Percentiles rank a stretch among this genome's conserved stretches.
Evolutionary conservation across 2,113 vertebrate species (phyloP).

Genomic region (Anolis sagrei): DNA sequence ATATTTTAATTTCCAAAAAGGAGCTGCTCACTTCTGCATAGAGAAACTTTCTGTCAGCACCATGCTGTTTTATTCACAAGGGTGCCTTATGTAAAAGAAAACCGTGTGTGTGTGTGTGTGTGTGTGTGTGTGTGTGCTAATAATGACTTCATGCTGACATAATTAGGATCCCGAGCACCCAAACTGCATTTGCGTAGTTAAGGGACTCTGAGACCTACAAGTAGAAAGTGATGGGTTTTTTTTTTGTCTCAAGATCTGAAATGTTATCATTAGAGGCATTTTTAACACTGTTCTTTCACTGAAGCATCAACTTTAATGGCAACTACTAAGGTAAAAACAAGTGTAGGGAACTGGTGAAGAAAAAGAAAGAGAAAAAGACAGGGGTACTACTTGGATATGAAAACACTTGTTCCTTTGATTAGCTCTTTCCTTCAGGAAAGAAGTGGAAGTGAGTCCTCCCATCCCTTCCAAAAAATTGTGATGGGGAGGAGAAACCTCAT

Average conservation of each 20-base stretch:
- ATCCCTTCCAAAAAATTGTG: too few relatives aligned
- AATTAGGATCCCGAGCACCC: background rate
- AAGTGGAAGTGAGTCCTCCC: too few relatives aligned
- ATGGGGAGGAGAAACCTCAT: too few relatives aligned
- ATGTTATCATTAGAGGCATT: background rate
- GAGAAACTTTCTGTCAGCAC: background rate
- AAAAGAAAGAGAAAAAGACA: too few relatives aligned
- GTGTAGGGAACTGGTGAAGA: background rate
- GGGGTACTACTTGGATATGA: background rate
- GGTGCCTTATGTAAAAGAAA: background rate
- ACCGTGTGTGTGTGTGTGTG: too few relatives aligned
- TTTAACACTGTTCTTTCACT: background rate
- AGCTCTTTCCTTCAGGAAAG: too few relatives aligned
- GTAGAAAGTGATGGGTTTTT: background rate
- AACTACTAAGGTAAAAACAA: background rate
- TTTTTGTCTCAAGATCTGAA: constrained; percentile 10
- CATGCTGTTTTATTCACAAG: background rate
- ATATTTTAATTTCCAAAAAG: background rate
- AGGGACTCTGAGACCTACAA: background rate
- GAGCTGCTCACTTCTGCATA: background rate
- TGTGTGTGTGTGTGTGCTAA: too few relatives aligned
- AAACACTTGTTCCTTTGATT: background rate
- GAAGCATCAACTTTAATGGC: background rate
- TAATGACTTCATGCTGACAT: background rate
- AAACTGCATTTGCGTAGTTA: constrained; percentile 5